Evolutionary conservation across 2,113 vertebrate species (phyloP), one percentile per base, ranked within the genome.

Genomic region (Ctenomys sociabilis): DNA sequence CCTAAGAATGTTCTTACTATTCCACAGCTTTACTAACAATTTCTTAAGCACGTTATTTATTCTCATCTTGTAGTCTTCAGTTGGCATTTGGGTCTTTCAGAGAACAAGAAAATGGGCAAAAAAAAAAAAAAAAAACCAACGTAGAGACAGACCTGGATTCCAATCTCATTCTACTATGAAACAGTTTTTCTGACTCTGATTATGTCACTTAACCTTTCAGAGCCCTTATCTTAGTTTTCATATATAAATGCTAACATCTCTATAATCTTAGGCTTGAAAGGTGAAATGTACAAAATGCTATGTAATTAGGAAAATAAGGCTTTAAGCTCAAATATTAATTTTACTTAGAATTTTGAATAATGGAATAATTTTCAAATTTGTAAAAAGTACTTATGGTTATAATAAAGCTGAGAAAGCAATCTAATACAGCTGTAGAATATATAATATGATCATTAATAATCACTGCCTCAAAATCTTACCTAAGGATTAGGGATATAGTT

Each of bases 21-120:
- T 70, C 86, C 70, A 32, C 40, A 96, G 59, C 11, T 93, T 91
- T 91, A 95, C 32, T 95, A 77, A 12, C 35, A 92, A 73, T 89
- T 9, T 83, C n/a, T 75, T 73, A 59, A 64, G 28, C 49, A 95
- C 5, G 43, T 14, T 70, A 68, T 28, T 77, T 77, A 43, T 85
- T 94, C 64, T 93, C 54, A 95, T 80, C 66, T 70, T 21, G n/a
- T 30, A 87, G 66, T 96, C 80, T 86, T 91, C 43, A 92, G 28
- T 64, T 78, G 52, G n/a, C 35, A 88, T 59, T 2, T 70, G 66
- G 43, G 32, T 89, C 22, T 68, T 35, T 88, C 0, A 9, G 37
- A 93, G 45, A 93, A 17, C 28, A 93, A 95, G 32, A 75, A 96
- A 93, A 94, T 75, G 22, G 72, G 68, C n/a, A 81, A 91, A 95